Evolutionary conservation across 2,113 vertebrate genomes (phyloP).

Genomic region (Caretta caretta): DNA sequence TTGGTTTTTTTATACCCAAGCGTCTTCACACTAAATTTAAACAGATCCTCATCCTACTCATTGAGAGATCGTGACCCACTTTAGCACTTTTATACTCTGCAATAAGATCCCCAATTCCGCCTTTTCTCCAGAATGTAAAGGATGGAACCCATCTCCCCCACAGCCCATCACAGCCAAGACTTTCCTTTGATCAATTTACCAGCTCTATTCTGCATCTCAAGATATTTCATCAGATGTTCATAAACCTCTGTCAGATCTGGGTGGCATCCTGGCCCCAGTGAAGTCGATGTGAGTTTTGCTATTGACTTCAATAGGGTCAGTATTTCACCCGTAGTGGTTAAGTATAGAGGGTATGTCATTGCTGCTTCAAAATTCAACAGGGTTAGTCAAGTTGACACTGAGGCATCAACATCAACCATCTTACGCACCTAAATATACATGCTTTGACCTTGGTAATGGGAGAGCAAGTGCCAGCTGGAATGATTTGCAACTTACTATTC

Average conservation of each 20-base stretch:
- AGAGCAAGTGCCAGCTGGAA: accelerated
- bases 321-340: not conserved
- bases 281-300: not conserved
- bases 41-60: not conserved
- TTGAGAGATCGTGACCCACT: not conserved
- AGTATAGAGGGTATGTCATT: not conserved
- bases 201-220: not conserved
- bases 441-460: conserved; percentile 35
- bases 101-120: not conserved
- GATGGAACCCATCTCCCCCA: not conserved
- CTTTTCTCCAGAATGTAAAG: not conserved
- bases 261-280: not conserved
- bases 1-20: not conserved
- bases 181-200: not conserved
- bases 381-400: not conserved
- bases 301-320: not conserved
- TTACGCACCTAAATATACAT: not conserved
- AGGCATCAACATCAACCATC: accelerated
- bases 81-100: not conserved
- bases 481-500: not conserved
- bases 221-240: not conserved
- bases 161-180: not conserved
- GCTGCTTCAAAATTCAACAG: not conserved
- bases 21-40: not conserved
- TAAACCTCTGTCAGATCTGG: not conserved